Conservation (phyloP, 2,888 invertebrate species). For the Drosophila merina region DNA sequence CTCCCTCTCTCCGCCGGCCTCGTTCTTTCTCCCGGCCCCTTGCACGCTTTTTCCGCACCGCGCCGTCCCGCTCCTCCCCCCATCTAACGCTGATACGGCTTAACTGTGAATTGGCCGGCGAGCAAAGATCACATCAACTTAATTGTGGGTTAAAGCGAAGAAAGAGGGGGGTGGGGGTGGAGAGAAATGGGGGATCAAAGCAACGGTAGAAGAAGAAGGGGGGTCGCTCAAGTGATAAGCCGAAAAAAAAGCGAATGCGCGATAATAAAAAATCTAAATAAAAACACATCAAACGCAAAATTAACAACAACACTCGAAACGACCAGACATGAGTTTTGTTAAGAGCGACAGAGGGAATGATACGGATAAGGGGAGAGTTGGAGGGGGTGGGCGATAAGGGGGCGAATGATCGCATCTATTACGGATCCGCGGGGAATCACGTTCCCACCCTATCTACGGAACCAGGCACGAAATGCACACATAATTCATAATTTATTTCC, state of each 20-base stretch:
- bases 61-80: slow-evolving; percentile 2
- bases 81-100: slow-evolving; percentile 29
- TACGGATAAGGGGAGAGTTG: not conserved
- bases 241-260: slow-evolving; percentile 35
- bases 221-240: slow-evolving; percentile 54
- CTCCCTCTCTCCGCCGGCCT: slow-evolving; percentile 13
- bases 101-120: slow-evolving; percentile 66
- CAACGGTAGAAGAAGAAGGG: not conserved
- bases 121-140: slow-evolving; percentile 36
- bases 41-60: not conserved
- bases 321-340: slow-evolving; percentile 27
- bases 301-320: slow-evolving; percentile 68
- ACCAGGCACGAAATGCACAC: slow-evolving; percentile 37
- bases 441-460: slow-evolving; percentile 31
- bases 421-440: slow-evolving; percentile 23
- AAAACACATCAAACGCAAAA: slow-evolving; percentile 55
- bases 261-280: slow-evolving; percentile 70
- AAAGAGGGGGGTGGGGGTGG: not conserved
- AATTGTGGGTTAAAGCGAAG: slow-evolving; percentile 24
- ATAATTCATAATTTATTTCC: slow-evolving; percentile 25
- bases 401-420: slow-evolving; percentile 28
- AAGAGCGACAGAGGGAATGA: not conserved
- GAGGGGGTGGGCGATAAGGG: not conserved
- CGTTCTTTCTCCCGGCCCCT: not conserved
- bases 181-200: not conserved